phyloP scores from a whole-genome alignment of 1,140 invertebrate species.

The Tetramorium parvispinum region DNA sequence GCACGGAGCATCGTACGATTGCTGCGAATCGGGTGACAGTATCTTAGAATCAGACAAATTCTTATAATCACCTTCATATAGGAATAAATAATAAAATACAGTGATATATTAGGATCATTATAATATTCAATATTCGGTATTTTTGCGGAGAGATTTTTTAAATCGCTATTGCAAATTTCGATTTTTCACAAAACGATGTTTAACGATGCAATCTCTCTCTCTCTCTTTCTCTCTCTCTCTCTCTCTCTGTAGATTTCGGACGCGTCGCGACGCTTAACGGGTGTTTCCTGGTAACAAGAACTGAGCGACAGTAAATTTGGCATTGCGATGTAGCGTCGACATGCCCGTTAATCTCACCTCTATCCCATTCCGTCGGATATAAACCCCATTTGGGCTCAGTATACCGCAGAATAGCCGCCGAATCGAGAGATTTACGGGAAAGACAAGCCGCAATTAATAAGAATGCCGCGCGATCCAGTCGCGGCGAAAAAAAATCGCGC shows the following conservation, averaged over 20 bases:
- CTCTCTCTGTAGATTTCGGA: not conserved
- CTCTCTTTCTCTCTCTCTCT: not conserved
- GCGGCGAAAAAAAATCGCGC: constrained; percentile 1
- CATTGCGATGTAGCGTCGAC: constrained; percentile 44
- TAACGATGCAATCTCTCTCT: not conserved
- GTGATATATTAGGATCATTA: not conserved
- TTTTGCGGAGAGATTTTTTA: not conserved
- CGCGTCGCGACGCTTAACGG: constrained; percentile 43
- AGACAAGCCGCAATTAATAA: constrained; percentile 58
- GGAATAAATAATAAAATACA: not conserved
- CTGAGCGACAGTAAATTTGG: constrained; percentile 58
- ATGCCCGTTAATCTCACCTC: constrained; percentile 50
- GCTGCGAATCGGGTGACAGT: not conserved
- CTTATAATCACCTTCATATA: not conserved
- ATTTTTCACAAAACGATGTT: not conserved
- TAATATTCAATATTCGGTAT: not conserved
- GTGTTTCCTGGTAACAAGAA: constrained; percentile 45
- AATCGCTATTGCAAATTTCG: not conserved
- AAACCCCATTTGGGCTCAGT: constrained; percentile 53
- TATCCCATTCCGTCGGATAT: constrained; percentile 53
- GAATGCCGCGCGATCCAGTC: not conserved
- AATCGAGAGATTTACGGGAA: constrained; percentile 50
- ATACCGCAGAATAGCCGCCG: constrained; percentile 36
- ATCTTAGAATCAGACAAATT: not conserved
- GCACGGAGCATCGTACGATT: not conserved